A percentile compares a stretch with the other conserved stretches of the same genome.
Evolutionary conservation across 1,140 invertebrate species (phyloP).

Genomic region (Drosophila prosaltans): DNA sequence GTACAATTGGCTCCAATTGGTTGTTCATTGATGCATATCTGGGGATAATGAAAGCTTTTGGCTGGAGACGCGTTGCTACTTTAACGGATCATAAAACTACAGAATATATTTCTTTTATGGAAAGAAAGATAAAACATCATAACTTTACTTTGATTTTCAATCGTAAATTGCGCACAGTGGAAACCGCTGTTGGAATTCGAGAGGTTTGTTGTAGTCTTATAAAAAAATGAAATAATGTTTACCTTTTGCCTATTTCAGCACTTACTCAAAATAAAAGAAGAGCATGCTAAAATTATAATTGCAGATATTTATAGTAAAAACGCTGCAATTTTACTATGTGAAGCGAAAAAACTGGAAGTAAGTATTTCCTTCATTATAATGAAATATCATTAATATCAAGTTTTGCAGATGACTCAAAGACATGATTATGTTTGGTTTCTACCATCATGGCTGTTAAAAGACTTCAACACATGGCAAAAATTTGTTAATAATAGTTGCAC

Average conservation of each 20-base stretch:
- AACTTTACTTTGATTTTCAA: slow-evolving; percentile 88
- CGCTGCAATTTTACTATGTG: slow-evolving; percentile 89
- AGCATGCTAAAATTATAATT: slow-evolving; percentile 89
- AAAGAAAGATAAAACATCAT: slow-evolving; percentile 85
- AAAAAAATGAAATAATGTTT: background rate
- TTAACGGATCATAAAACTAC: slow-evolving; percentile 92
- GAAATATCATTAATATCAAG: background rate
- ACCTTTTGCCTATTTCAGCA: slow-evolving; percentile 84
- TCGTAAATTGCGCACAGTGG: slow-evolving; percentile 87
- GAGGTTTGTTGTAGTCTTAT: slow-evolving; percentile 77
- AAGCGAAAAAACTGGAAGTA: slow-evolving; percentile 88
- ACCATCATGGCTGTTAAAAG: slow-evolving; percentile 87
- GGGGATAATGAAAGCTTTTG: slow-evolving; percentile 83
- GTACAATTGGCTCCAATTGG: slow-evolving; percentile 92
- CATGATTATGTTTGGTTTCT: slow-evolving; percentile 93
- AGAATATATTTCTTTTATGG: slow-evolving; percentile 90
- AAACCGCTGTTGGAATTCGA: slow-evolving; percentile 83
- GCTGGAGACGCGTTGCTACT: slow-evolving; percentile 89
- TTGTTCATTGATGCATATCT: slow-evolving; percentile 85
- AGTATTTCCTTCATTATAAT: slow-evolving; percentile 20
- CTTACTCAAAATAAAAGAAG: slow-evolving; percentile 87
- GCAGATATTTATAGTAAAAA: slow-evolving; percentile 89
- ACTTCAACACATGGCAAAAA: slow-evolving; percentile 84
- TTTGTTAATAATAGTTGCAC: slow-evolving; percentile 52
- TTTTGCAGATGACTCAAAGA: slow-evolving; percentile 85